Base-by-base conservation (phyloP, 2,113 vertebrate species). In the Sterrhoptilus dennistouni region DNA sequence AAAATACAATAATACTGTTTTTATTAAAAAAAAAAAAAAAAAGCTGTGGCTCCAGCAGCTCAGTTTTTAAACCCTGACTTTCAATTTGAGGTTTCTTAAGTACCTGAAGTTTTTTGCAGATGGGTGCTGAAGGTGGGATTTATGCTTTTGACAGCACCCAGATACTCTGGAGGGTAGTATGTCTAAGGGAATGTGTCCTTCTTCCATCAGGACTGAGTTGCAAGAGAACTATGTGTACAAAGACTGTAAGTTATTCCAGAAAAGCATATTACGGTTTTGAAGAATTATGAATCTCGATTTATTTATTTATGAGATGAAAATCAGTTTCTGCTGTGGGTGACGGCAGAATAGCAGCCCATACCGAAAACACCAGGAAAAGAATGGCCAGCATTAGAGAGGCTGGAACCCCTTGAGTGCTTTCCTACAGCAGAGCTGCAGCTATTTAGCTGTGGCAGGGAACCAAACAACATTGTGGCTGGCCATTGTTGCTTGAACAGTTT, bases 401-500 rank as follows among this genome's bases (percentile, higher is more conserved):
- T 90, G 80, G 81, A 92, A 82, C 91, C 92, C 83, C 72, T 92
- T 52, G 53, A 82, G 83, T 92, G 92, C 75, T 93, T 70, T 93
- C 27, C 0, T 77, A 83, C 77, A 92, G 90, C 71, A 64, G 95
- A 93, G 85, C 95, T 92, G 93, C 90, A 94, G 93, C 93, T 94
- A 75, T 93, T 96, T 92, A 96, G 92, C 83, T 70, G 8, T 97
- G 95, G 92, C 95, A 95, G 60, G 66, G 66, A 44, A 93, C 92
- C 93, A 96, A 93, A 93, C 79, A 94, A 90, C 93, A 83, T 87
- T 94, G 95, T 95, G 95, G 95, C 93, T 95, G 88, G 79, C 89
- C 89, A 95, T 97, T 96, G 95, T 96, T 97, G 71, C 88, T 93
- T 42, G 96, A 96, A 92, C 95, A 96, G 93, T 97, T 96, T 95